Base-by-base conservation (phyloP, 2,797 vertebrate genomes). In the Spatula clypeata region DNA sequence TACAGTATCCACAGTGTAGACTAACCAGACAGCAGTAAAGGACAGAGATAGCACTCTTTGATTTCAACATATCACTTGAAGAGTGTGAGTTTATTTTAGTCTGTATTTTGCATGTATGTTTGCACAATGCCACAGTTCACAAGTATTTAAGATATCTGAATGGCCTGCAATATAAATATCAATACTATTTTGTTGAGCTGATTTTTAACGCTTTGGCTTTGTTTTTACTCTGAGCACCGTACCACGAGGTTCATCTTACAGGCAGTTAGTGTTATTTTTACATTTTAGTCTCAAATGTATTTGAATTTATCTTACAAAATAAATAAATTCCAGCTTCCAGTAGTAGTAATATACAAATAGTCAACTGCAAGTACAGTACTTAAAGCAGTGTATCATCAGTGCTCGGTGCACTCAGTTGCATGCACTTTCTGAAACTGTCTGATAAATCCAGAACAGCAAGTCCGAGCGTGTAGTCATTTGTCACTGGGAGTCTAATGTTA, bases 401-500 rank as follows among this genome's bases (percentile, higher is more conserved):
- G 70, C 45, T 83, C 53, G 21, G 9, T 14, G 19, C 36, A 51
- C 12, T 45, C 47, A 45, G 24, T 32, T 91, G 1, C 15, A 7
- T 19, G 40, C 53, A 19, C 32, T 75, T 86, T 29, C 32, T 23
- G 77, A 67, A 58, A 44, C 21, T n/a, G 40, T 58, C 45, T 72
- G 75, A 18, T 29, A 49, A 70, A 95, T 64, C 36, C n/a, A 34
- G 21, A 70, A 26, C 1, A 2, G 27, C 70, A 76, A 64, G 67
- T 76, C 54, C 13, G 7, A 86, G 21, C 19, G 47, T 53, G 90
- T 29, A 74, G 45, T 92, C 81, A 61, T 54, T 96, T 88, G 88
- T 86, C 96, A 94, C 4, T 61, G 27, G 8, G 42, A 76, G 45
- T 86, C 89, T 96, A 91, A 96, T 51, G 4, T 97, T 91, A 97